These are phyloP conservation scores for Neelides folsomi DNA, from an alignment of 2,888 invertebrate genomes.

Conservation along the genomic window DNA sequence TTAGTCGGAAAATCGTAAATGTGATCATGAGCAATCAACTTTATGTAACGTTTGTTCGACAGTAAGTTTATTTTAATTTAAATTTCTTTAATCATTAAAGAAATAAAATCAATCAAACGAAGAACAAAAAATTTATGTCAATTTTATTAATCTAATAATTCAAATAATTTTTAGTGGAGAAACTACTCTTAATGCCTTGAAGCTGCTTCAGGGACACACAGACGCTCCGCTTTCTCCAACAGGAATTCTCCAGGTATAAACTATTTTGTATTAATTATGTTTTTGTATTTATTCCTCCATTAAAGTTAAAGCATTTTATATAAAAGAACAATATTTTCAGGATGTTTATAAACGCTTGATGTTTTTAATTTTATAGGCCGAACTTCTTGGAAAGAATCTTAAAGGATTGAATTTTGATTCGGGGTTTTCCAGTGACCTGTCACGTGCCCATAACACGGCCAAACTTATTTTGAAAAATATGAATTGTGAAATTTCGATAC, in stretches of 20 bases:
- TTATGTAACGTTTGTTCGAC: conserved; percentile 23
- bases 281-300: too few species aligned
- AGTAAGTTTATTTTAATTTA: conserved; percentile 14
- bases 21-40: conserved; percentile 7
- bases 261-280: neutral
- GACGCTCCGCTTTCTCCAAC: conserved; percentile 18
- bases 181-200: conserved; percentile 19
- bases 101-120: neutral
- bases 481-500: conserved; percentile 7
- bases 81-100: neutral
- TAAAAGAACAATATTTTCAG: neutral
- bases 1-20: neutral
- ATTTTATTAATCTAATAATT: neutral
- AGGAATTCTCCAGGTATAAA: conserved; percentile 22
- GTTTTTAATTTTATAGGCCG: conserved; percentile 13
- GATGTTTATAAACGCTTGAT: neutral
- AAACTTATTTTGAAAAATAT: conserved; percentile 15
- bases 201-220: conserved; percentile 27
- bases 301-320: too few species aligned
- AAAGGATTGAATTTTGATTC: conserved; percentile 12
- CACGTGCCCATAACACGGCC: conserved; percentile 22
- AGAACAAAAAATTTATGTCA: neutral
- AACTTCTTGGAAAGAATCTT: conserved; percentile 15
- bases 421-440: conserved; percentile 20
- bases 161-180: conserved; percentile 21